phyloP scores from a whole-genome alignment of 2,113 vertebrate genomes.

The Typhlomys cinereus region DNA sequence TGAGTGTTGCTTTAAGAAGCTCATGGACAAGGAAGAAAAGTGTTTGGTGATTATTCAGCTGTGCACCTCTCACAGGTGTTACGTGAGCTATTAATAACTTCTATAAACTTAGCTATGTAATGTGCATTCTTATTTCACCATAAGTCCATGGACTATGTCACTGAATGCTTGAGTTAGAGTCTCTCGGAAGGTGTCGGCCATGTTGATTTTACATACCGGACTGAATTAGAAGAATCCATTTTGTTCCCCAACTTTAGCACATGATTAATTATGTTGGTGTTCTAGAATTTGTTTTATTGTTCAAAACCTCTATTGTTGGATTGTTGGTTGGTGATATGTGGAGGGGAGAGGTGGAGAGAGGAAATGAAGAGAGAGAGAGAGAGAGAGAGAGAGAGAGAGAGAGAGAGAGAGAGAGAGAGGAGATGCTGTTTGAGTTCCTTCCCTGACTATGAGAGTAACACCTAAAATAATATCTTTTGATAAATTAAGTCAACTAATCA shows the following conservation, averaged over 20 bases:
- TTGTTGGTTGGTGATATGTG: no score
- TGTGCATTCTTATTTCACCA: neutral
- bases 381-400: neutral
- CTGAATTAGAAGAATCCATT: neutral
- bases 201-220: neutral
- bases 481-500: neutral
- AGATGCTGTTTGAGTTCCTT: neutral
- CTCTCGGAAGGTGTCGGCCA: neutral
- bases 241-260: neutral
- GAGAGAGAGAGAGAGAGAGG: neutral
- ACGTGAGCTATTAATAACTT: no score
- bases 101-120: neutral
- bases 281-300: neutral
- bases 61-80: neutral
- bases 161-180: neutral
- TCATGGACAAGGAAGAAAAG: neutral
- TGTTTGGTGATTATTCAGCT: neutral
- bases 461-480: neutral
- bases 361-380: no score
- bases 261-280: neutral
- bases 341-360: neutral
- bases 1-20: neutral
- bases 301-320: no score
- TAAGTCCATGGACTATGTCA: neutral
- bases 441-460: neutral